Evolutionary conservation across 2,113 vertebrate genomes (phyloP).

Genomic region (Lophius piscatorius): DNA sequence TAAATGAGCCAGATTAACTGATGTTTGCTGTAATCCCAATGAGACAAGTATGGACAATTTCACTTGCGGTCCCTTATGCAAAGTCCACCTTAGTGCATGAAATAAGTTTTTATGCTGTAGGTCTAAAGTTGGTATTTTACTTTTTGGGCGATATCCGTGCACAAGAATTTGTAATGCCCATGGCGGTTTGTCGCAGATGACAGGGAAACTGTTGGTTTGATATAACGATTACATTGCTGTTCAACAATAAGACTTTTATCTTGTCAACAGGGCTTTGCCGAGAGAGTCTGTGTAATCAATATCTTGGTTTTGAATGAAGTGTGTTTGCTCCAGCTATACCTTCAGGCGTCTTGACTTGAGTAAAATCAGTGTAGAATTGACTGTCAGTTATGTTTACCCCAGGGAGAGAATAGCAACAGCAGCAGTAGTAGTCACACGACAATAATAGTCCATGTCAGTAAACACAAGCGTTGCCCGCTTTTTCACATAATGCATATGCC

Average conservation of each 20-base stretch:
- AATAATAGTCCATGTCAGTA: constrained; percentile 19
- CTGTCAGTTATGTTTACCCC: constrained; percentile 62
- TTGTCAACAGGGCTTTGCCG: background rate
- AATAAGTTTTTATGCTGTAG: constrained; percentile 15
- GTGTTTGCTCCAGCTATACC: constrained; percentile 17
- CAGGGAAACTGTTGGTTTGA: background rate
- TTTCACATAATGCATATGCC: background rate
- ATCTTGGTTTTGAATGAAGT: constrained; percentile 12
- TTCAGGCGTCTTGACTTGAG: constrained; percentile 27
- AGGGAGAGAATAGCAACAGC: constrained; percentile 27
- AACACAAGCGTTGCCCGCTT: constrained; percentile 17
- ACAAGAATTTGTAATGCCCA: background rate
- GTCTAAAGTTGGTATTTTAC: constrained; percentile 11
- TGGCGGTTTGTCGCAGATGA: background rate
- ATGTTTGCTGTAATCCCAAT: constrained; percentile 60
- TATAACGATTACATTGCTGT: background rate
- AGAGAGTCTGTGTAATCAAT: constrained; percentile 3
- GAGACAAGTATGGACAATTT: constrained; percentile 46
- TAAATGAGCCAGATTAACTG: constrained; percentile 49
- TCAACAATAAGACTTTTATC: background rate
- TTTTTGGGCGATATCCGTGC: constrained; percentile 4
- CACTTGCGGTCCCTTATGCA: constrained; percentile 30
- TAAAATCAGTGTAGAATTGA: constrained; percentile 47
- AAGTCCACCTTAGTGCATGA: constrained; percentile 23
- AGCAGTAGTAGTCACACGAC: constrained; percentile 1